Evolutionary conservation across 2,797 vertebrate genomes (phyloP).

Genomic region (Tangara arthus): DNA sequence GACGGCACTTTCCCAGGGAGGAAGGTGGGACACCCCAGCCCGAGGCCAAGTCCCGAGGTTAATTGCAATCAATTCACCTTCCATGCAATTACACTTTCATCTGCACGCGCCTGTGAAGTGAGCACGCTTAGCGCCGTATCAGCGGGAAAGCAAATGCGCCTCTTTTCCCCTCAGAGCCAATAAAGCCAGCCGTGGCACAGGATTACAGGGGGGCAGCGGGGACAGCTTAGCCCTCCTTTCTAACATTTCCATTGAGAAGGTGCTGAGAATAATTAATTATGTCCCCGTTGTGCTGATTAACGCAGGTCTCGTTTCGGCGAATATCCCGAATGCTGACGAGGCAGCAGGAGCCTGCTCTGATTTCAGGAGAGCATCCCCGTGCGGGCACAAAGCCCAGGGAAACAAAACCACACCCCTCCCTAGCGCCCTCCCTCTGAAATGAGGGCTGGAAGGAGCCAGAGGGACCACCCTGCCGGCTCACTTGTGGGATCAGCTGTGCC

Average conservation of each 20-base stretch:
- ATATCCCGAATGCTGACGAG: slow-evolving; percentile 1
- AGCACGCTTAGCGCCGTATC: slow-evolving; percentile 56
- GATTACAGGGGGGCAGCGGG: slow-evolving; percentile 10
- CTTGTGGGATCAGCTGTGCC: neutral
- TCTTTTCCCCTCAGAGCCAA: slow-evolving; percentile 45
- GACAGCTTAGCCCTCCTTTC: slow-evolving; percentile 22
- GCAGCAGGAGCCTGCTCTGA: neutral
- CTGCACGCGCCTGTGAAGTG: slow-evolving; percentile 75
- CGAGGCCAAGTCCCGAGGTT: slow-evolving; percentile 76
- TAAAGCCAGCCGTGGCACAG: slow-evolving; percentile 53
- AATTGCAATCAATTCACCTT: slow-evolving; percentile 86
- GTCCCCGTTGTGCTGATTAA: slow-evolving; percentile 29
- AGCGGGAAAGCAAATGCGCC: slow-evolving; percentile 53
- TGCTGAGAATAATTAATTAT: slow-evolving; percentile 59
- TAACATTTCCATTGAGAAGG: slow-evolving; percentile 49
- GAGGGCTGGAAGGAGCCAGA: neutral
- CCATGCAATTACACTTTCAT: slow-evolving; percentile 91
- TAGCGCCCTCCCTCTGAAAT: neutral
- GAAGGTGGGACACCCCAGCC: slow-evolving; percentile 73
- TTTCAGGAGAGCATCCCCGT: neutral
- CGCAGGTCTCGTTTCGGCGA: neutral
- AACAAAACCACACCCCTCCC: neutral
- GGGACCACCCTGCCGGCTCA: neutral
- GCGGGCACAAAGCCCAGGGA: neutral
- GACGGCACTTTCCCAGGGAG: slow-evolving; percentile 65